phyloP scores from a whole-genome alignment of 2,888 invertebrate genomes.

The Campoplex capitator region DNA sequence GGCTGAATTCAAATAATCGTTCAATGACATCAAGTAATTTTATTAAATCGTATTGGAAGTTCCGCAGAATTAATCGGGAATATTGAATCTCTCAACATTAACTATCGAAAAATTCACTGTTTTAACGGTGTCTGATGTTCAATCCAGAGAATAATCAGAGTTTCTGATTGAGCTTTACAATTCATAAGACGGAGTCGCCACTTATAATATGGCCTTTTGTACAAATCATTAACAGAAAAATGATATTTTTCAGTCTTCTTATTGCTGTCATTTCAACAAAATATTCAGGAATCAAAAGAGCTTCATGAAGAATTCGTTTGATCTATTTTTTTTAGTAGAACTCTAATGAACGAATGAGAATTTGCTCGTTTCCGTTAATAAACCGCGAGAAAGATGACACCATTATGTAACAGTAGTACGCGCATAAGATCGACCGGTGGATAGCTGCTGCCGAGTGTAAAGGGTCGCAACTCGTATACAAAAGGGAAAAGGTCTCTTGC shows the following conservation, averaged over 20 bases:
- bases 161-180: no score
- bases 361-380: background rate
- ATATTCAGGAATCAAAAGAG: background rate
- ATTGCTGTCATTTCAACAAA: no score
- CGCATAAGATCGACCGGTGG: constrained; percentile 56
- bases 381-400: background rate
- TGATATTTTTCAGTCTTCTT: no score
- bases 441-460: constrained; percentile 30
- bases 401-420: constrained; percentile 12
- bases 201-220: no score
- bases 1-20: background rate
- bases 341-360: constrained; percentile 10
- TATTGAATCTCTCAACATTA: background rate
- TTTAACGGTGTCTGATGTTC: background rate
- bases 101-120: background rate
- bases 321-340: background rate
- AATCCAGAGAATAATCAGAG: background rate
- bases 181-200: no score
- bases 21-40: background rate
- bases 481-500: constrained; percentile 29
- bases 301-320: background rate
- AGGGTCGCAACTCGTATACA: constrained; percentile 56
- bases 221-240: no score
- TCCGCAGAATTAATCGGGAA: background rate
- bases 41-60: background rate